Percentiles rank a stretch among this genome's conserved stretches.
These are phyloP conservation scores for Sitodiplosis mosellana DNA, from an alignment of 1,140 invertebrate species.

Conservation along the genomic window DNA sequence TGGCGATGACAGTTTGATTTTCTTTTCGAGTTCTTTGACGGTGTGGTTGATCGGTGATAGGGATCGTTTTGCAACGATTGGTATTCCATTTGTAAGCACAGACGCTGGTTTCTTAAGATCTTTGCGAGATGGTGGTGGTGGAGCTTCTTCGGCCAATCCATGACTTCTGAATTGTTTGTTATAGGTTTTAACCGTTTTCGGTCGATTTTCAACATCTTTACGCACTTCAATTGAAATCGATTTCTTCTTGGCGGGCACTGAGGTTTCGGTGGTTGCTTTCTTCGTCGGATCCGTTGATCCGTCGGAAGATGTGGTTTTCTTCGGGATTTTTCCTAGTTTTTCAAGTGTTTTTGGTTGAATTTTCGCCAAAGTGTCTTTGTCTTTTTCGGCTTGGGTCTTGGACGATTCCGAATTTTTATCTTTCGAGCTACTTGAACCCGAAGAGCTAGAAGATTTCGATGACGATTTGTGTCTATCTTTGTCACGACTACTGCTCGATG, in stretches of 20 bases:
- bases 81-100: conserved; percentile 16
- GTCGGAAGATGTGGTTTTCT: conserved; percentile 28
- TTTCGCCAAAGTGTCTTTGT: conserved; percentile 46
- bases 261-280: conserved; percentile 22
- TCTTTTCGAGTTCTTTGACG: conserved; percentile 47
- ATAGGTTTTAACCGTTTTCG: conserved; percentile 75
- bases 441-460: not conserved
- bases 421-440: not conserved
- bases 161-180: conserved; percentile 75
- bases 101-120: conserved; percentile 35
- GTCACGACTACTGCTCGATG: not conserved
- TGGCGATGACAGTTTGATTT: conserved; percentile 37
- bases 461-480: conserved; percentile 9
- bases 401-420: conserved; percentile 26
- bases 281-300: conserved; percentile 18
- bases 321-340: conserved; percentile 59
- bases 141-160: conserved; percentile 62
- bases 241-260: conserved; percentile 41
- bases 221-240: conserved; percentile 63
- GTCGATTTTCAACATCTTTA: conserved; percentile 44
- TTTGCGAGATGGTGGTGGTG: conserved; percentile 49
- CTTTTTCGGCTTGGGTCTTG: conserved; percentile 35
- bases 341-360: conserved; percentile 40
- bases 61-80: conserved; percentile 21
- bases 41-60: conserved; percentile 42